Evolutionary conservation across 53 echinoderm and acorn worm species (phyloP), one percentile per base, ranked within the genome.

Genomic region (Glandiceps talaboti): DNA sequence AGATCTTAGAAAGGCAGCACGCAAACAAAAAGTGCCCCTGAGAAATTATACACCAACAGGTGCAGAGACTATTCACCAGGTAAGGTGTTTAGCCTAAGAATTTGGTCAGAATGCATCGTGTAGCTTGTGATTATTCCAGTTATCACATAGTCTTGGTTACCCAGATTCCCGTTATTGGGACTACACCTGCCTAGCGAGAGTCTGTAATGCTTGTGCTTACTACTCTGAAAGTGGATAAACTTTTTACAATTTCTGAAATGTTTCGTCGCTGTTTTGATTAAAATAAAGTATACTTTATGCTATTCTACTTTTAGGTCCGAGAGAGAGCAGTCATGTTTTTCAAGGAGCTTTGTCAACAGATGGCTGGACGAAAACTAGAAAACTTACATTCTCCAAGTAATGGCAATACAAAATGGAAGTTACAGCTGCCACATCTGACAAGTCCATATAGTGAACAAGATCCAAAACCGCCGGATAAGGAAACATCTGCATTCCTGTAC

Each of bases 271-370:
- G n/a, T n/a, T n/a, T n/a, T n/a, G n/a, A n/a, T n/a, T n/a, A n/a
- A n/a, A n/a, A n/a, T n/a, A n/a, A n/a, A n/a, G n/a, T n/a, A n/a
- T n/a, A n/a, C n/a, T n/a, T n/a, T n/a, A n/a, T n/a, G n/a, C n/a
- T 20, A 45, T 45, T 20, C 20, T 45, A 12, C 64, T 45, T 45
- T 45, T 20, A 87, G 87, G 87, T 87, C 28, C 73, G 76, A 32
- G 45, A 80, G 12, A 83, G 87, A 30, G 87, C 87, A 29, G 80
- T 83, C 32, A 33, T 74, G 14, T 87, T 87, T 72, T 84, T 87
- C 79, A 80, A 87, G 76, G 87, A 87, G 30, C 87, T 87, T 6
- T 87, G 87, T 30, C 76, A 87, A 31, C 80, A 87, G 31, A 80
- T 87, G 64, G 64, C 20, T 6, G 64, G 64, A 12, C 64, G 64